Evolutionary conservation across 2,888 invertebrate genomes (phyloP).

Genomic region (Sericinus montela): DNA sequence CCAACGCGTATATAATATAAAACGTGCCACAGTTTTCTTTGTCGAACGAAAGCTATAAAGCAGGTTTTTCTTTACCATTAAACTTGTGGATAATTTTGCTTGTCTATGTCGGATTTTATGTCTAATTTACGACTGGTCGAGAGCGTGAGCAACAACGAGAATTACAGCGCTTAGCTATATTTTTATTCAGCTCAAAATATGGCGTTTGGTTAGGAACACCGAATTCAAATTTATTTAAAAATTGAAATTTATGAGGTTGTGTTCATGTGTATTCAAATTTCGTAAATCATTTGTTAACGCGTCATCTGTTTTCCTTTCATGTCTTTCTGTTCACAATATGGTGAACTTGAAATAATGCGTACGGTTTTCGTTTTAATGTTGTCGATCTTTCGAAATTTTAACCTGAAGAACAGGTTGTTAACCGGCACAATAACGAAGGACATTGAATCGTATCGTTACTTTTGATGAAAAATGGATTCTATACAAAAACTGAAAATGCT

Average conservation of each 20-base stretch:
- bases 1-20: too few relatives aligned
- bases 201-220: not conserved
- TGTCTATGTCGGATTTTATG: constrained; percentile 32
- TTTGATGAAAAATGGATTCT: not conserved
- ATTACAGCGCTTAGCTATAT: constrained; percentile 25
- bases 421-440: not conserved
- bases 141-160: constrained; percentile 39
- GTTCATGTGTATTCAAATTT: not conserved
- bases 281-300: not conserved
- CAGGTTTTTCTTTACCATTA: constrained; percentile 29
- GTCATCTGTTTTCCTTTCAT: not conserved
- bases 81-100: constrained; percentile 31
- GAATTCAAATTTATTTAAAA: not conserved
- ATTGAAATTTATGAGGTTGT: not conserved
- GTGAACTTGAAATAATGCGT: not conserved
- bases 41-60: constrained; percentile 23
- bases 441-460: not conserved
- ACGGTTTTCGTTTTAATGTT: not conserved
- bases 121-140: constrained; percentile 46
- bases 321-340: not conserved
- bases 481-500: not conserved
- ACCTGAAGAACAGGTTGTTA: not conserved
- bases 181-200: not conserved
- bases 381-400: not conserved
- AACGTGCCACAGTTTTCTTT: not conserved